Evolutionary conservation across 2,888 invertebrate species (phyloP).

Genomic region (Hyposoter dolosus): DNA sequence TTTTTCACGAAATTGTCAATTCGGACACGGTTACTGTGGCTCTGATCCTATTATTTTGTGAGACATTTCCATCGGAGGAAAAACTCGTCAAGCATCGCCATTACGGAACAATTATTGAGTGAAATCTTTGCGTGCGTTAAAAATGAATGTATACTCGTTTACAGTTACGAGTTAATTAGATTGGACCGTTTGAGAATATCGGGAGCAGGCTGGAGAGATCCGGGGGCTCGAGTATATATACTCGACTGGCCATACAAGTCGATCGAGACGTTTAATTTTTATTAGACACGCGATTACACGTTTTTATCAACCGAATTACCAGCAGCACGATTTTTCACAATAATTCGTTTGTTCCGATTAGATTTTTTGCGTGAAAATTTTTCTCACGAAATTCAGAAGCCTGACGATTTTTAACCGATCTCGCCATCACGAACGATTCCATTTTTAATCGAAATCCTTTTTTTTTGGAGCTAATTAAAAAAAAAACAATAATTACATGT

Average conservation of each 20-base stretch:
- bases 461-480: background rate
- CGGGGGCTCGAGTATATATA: background rate
- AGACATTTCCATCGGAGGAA: background rate
- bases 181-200: constrained; percentile 33
- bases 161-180: constrained; percentile 31
- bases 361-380: background rate
- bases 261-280: constrained; percentile 35
- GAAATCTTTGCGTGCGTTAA: background rate
- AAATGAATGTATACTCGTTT: background rate
- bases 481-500: background rate
- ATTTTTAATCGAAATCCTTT: background rate
- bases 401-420: too few relatives aligned
- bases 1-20: background rate
- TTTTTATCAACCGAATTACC: background rate
- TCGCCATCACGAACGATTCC: background rate
- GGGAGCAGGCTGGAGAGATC: constrained; percentile 7
- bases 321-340: background rate
- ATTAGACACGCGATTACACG: background rate
- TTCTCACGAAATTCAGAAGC: background rate
- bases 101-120: background rate
- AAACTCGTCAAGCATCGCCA: constrained; percentile 1
- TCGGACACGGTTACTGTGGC: background rate
- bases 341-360: background rate
- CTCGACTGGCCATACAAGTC: constrained; percentile 38
- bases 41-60: too few relatives aligned